A percentile compares a stretch with the other conserved stretches of the same genome.
Evolutionary conservation across 2,888 invertebrate genomes (phyloP).

Genomic region (Yponomeuta malinellus): DNA sequence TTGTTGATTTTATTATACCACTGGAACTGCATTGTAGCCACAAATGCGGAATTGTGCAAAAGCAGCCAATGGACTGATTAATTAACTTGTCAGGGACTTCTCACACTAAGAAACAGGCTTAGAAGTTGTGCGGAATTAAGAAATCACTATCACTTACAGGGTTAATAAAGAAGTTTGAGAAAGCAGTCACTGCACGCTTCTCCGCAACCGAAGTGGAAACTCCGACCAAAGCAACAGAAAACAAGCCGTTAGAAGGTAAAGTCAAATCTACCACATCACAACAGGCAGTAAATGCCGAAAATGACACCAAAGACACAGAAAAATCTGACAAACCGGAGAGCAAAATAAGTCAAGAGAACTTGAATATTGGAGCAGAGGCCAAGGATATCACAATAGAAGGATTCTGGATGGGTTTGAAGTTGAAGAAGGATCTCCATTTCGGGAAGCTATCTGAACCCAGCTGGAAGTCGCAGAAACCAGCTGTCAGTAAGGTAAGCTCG

Average conservation of each 20-base stretch:
- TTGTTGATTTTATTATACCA: too few species aligned
- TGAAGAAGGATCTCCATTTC: slow-evolving; percentile 57
- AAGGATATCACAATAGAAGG: slow-evolving; percentile 56
- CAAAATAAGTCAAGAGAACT: slow-evolving; percentile 31
- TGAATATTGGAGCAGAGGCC: slow-evolving; percentile 43
- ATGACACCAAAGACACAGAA: slow-evolving; percentile 19
- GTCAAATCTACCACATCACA: slow-evolving; percentile 34
- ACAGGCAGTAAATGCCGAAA: slow-evolving; percentile 19
- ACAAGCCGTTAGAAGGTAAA: slow-evolving; percentile 15
- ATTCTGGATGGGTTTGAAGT: slow-evolving; percentile 53
- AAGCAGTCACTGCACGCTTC: slow-evolving; percentile 38
- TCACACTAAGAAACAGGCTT: too few species aligned
- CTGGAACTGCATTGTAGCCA: too few species aligned
- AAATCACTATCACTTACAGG: not conserved
- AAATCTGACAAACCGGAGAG: slow-evolving; percentile 27
- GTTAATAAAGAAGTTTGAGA: slow-evolving; percentile 48
- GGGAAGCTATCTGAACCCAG: slow-evolving; percentile 59
- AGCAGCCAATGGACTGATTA: too few species aligned
- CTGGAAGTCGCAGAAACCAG: slow-evolving; percentile 58
- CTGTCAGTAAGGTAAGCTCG: slow-evolving; percentile 52
- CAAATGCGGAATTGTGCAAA: too few species aligned
- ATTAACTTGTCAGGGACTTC: too few species aligned
- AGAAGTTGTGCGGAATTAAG: too few species aligned
- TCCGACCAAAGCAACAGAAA: slow-evolving; percentile 8
- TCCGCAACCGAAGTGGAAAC: slow-evolving; percentile 26